Conservation (phyloP, 1,140 invertebrate genomes). For the Drosophila willistoni region DNA sequence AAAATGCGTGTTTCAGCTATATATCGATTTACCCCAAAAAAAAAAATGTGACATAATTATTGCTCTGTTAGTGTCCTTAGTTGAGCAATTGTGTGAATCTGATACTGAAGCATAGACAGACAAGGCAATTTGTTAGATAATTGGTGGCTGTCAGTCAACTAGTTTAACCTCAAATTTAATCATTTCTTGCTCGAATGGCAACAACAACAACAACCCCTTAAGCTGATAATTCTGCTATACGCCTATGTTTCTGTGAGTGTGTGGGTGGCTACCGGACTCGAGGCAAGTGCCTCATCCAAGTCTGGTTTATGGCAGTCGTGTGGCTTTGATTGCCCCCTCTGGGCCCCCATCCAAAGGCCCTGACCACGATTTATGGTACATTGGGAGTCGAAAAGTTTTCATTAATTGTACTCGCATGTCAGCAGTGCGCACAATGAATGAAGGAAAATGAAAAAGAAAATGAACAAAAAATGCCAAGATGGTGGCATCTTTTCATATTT, state of each 20-base stretch:
- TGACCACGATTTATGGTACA: slow-evolving; percentile 60
- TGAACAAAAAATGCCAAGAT: background rate
- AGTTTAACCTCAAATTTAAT: background rate
- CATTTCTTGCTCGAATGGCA: background rate
- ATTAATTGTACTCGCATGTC: slow-evolving; percentile 63
- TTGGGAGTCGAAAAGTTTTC: slow-evolving; percentile 53
- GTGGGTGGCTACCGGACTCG: slow-evolving; percentile 51
- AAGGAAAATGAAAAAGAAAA: slow-evolving; percentile 7
- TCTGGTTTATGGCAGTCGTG: slow-evolving; percentile 65
- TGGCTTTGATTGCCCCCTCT: slow-evolving; percentile 43
- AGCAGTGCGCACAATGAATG: slow-evolving; percentile 26
- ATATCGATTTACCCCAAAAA: slow-evolving; percentile 54
- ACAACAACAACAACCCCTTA: background rate
- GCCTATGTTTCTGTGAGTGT: background rate
- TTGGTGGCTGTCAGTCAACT: background rate
- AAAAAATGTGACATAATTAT: slow-evolving; percentile 74
- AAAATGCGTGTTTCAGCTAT: slow-evolving; percentile 60
- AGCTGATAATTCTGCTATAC: background rate
- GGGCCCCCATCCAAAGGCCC: slow-evolving; percentile 15
- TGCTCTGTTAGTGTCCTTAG: slow-evolving; percentile 47
- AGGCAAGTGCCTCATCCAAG: slow-evolving; percentile 37
- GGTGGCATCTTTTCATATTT: slow-evolving; percentile 39
- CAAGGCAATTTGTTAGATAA: background rate
- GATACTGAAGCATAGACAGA: slow-evolving; percentile 35
- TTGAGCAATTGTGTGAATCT: background rate